Evolutionary conservation across 2,113 vertebrate species (phyloP).

Genomic region (Ellobius talpinus): DNA sequence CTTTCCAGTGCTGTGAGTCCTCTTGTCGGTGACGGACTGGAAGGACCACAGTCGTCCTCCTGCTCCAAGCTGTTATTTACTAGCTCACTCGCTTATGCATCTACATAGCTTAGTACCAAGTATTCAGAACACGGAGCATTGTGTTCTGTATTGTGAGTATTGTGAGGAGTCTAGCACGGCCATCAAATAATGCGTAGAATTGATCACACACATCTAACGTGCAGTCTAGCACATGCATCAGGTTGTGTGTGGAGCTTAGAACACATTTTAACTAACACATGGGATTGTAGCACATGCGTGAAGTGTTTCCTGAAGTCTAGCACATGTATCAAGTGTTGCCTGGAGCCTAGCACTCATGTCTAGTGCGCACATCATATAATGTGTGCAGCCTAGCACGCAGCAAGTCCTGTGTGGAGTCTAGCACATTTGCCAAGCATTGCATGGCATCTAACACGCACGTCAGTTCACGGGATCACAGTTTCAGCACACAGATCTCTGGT

Average conservation of each 20-base stretch:
- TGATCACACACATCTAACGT: neutral
- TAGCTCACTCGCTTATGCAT: neutral
- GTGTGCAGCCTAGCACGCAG: neutral
- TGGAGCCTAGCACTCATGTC: neutral
- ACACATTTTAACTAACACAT: neutral
- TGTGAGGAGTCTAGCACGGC: neutral
- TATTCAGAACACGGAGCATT: neutral
- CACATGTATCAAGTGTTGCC: neutral
- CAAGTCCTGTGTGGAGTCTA: neutral
- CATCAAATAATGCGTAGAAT: neutral
- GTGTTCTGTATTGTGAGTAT: too few species aligned
- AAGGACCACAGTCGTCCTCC: neutral
- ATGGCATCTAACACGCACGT: neutral
- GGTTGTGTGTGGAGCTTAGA: neutral
- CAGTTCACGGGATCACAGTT: neutral
- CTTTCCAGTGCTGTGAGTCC: neutral
- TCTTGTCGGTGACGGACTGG: conserved; percentile 30
- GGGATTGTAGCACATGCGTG: neutral
- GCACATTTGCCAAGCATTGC: neutral
- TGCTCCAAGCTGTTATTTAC: neutral
- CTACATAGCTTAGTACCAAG: neutral
- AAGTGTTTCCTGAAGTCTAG: neutral
- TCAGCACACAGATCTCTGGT: neutral
- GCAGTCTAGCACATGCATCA: neutral
- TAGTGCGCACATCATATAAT: neutral